Evolutionary conservation across 2,797 vertebrate species (phyloP).

Genomic region (Cygnus olor): DNA sequence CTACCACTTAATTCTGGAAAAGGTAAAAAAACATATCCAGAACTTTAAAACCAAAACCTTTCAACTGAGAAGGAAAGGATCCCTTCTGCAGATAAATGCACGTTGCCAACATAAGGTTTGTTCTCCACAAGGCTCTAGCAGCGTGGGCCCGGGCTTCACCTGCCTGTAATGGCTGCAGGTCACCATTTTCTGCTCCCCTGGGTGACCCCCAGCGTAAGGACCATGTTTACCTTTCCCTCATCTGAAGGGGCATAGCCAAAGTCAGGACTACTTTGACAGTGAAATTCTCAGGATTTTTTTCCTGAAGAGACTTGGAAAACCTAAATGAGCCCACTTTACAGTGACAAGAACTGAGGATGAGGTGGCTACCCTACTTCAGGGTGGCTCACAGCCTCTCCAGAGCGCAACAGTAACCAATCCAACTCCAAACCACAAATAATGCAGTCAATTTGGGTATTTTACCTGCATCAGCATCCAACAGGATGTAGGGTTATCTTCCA

Average conservation of each 20-base stretch:
- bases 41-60: background rate
- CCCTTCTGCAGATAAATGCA: background rate
- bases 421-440: background rate
- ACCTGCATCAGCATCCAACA: background rate
- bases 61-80: background rate
- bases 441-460: background rate
- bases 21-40: background rate
- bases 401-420: background rate
- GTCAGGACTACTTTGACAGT: accelerated
- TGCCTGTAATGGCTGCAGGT: too few species aligned
- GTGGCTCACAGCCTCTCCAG: accelerated
- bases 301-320: background rate
- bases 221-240: accelerated
- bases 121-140: background rate
- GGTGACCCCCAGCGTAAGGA: background rate
- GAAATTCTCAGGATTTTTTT: background rate
- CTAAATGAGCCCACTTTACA: accelerated
- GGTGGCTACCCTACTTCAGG: accelerated
- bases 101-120: accelerated
- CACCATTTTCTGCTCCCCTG: background rate
- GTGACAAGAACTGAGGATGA: background rate
- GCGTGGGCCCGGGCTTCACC: accelerated
- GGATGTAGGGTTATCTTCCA: background rate
- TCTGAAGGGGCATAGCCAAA: background rate
- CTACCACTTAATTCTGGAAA: background rate